Conservation (phyloP, 1,140 invertebrate species). For the Epicauta chinensis region DNA sequence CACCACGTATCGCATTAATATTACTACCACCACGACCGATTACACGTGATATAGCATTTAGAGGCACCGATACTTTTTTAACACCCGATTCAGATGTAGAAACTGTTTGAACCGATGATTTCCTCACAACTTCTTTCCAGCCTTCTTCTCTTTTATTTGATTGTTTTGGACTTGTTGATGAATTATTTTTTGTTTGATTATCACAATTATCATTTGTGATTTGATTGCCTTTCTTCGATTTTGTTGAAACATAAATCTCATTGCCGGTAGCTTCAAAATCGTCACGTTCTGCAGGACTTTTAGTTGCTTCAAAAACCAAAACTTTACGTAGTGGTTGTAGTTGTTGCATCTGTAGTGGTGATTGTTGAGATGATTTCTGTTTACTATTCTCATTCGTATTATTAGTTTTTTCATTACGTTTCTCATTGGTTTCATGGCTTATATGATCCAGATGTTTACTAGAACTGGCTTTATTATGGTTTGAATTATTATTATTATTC, state of each 20-base stretch:
- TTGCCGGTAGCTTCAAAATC: constrained; percentile 64
- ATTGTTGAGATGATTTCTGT: constrained; percentile 18
- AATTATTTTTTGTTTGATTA: constrained; percentile 10
- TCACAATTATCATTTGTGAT: constrained; percentile 12
- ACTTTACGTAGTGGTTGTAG: constrained; percentile 42
- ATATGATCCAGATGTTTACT: constrained; percentile 19
- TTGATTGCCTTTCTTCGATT: constrained; percentile 48
- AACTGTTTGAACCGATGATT: constrained; percentile 53
- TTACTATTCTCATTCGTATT: constrained; percentile 5
- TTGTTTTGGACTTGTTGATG: constrained; percentile 62
- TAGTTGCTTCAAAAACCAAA: constrained; percentile 52
- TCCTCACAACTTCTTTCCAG: constrained; percentile 95
- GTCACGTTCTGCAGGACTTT: constrained; percentile 59
- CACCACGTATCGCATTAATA: constrained; percentile 92
- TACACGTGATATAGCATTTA: constrained; percentile 90
- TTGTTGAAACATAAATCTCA: constrained; percentile 49
- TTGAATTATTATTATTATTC: constrained; percentile 21
- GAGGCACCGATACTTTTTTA: constrained; percentile 87
- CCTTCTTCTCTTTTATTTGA: constrained; percentile 77
- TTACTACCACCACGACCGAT: constrained; percentile 94
- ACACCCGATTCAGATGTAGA: constrained; percentile 49
- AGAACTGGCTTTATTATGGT: constrained; percentile 25
- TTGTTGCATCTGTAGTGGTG: not conserved
- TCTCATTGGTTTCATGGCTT: constrained; percentile 14
- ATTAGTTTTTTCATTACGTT: constrained; percentile 19